These are phyloP conservation scores for Rosalia funebris DNA, from an alignment of 2,888 invertebrate species.

Conservation along the genomic window DNA sequence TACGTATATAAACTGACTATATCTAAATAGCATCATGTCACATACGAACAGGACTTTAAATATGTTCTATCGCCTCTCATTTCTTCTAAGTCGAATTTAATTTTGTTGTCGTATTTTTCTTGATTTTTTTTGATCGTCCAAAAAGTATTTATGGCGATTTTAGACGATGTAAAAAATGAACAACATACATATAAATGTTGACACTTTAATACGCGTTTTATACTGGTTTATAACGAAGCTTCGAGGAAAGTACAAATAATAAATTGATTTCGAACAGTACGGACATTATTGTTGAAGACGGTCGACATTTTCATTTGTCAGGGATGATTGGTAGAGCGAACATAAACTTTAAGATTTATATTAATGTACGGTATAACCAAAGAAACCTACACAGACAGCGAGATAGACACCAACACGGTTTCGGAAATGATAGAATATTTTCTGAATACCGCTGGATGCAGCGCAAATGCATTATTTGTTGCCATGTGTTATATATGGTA, in stretches of 20 bases:
- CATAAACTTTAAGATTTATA: constrained; percentile 52
- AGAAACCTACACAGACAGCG: constrained; percentile 40
- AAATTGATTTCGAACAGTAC: constrained; percentile 45
- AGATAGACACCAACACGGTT: constrained; percentile 23
- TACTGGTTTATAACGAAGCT: constrained; percentile 16
- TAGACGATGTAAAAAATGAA: background rate
- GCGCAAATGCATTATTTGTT: constrained; percentile 19
- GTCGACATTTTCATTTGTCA: constrained; percentile 53
- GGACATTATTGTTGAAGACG: constrained; percentile 51
- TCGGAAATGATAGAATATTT: constrained; percentile 20
- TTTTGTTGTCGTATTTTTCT: too few species aligned
- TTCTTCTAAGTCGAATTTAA: too few species aligned
- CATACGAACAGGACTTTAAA: too few species aligned
- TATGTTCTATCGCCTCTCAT: too few species aligned
- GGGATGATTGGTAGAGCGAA: constrained; percentile 49
- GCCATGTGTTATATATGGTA: constrained; percentile 2
- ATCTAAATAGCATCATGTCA: too few species aligned
- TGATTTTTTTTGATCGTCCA: too few species aligned
- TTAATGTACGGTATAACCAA: constrained; percentile 41
- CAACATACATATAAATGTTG: constrained; percentile 13
- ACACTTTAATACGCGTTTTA: constrained; percentile 7
- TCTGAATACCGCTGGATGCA: constrained; percentile 12
- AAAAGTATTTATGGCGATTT: background rate
- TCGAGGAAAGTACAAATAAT: constrained; percentile 28
- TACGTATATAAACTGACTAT: too few species aligned